Evolutionary conservation across 2,888 invertebrate genomes (phyloP), one percentile per base, ranked within the genome.

Genomic region (Sceliomorpha sp.): DNA sequence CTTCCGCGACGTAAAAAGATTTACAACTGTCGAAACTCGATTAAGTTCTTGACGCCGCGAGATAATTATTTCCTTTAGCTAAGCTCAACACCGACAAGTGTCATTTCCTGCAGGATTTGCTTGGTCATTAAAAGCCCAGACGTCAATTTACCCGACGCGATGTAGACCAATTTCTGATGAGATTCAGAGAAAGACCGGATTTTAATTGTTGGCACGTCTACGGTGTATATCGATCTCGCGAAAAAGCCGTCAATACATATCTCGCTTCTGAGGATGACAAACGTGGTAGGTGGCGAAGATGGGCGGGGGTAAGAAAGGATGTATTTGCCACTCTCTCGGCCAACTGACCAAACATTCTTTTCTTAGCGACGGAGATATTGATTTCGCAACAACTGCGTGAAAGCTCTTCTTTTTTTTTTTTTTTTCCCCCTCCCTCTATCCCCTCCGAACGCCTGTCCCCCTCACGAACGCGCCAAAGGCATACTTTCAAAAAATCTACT

Each of bases 21-120:
- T 62, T 62, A 66, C 70, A 66, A 58, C 62, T 45, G 62, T 50
- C 36, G 47, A 58, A 70, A 70, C 56, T 66, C 51, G 47, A 66
- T 66, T 60, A 64, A 70, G 60, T 66, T 64, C 63, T 70, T 63
- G 64, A 66, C 47, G 64, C 70, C 60, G 51, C 60, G 64, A 59
- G 70, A 70, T 66, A 56, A 70, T 70, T 66, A 64, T 70, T 70
- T 70, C 70, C 70, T 70, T 66, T 36, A 70, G 51, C 70, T 59
- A 63, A 58, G 62, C 62, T 69, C 68, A 45, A 69, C 68, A 64
- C 64, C 70, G 70, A 70, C 70, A 70, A 60, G 70, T 66, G 64
- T 70, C 70, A 70, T 70, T 70, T 70, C 70, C 70, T 70, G 55
- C 60, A 60, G 70, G 55, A 60, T 66, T 60, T 40, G 64, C 70